Evolutionary conservation across 2,888 invertebrate species (phyloP).

Genomic region (Pardosa pseudoannulata): DNA sequence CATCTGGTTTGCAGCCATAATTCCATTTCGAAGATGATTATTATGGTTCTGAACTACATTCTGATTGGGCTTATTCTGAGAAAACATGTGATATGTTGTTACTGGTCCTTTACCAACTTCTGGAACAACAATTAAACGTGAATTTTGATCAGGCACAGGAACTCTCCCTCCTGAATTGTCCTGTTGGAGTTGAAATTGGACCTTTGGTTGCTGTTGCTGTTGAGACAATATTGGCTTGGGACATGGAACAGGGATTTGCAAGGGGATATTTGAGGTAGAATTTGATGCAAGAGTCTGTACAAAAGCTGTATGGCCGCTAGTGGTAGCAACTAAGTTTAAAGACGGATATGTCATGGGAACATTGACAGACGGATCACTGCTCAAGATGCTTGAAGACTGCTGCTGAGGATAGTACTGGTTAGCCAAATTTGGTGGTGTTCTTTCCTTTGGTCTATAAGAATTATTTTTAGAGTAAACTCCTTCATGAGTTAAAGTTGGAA

Average conservation of each 20-base stretch:
- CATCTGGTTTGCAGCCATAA: neutral
- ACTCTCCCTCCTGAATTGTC: conserved; percentile 30
- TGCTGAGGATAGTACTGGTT: neutral
- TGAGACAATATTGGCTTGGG: neutral
- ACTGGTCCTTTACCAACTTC: neutral
- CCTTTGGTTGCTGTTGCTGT: neutral
- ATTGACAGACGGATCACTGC: neutral
- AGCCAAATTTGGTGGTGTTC: neutral
- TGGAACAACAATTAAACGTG: conserved; percentile 37
- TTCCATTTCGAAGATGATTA: neutral
- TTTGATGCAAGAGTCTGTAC: neutral
- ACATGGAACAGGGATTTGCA: conserved; percentile 10
- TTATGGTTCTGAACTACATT: neutral
- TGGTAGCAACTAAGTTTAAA: neutral
- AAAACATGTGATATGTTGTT: conserved; percentile 43
- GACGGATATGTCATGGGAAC: neutral
- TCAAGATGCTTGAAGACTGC: neutral
- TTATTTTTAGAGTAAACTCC: neutral
- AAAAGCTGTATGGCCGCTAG: neutral
- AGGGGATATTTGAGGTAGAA: neutral
- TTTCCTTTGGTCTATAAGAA: neutral
- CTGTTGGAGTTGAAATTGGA: neutral
- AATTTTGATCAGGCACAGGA: conserved; percentile 21
- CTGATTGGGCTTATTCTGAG: conserved; percentile 5
- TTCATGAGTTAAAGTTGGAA: neutral